A percentile compares a stretch with the other conserved stretches of the same genome.
Conservation (phyloP, 2,797 vertebrate species). For the Tapera naevia region DNA sequence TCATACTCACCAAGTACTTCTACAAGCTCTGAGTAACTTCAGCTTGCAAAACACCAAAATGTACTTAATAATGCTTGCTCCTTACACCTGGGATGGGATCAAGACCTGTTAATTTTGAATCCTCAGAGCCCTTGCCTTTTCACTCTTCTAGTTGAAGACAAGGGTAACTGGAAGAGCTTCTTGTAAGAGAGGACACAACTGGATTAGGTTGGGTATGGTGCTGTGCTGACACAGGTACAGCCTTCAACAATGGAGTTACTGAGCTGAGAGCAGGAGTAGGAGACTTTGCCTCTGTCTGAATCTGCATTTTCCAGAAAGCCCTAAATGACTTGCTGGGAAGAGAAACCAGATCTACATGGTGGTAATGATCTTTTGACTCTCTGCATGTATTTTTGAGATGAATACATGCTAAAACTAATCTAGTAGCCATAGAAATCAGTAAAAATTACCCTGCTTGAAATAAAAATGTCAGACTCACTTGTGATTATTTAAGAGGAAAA, state of each 20-base stretch:
- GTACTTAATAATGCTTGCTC: not conserved
- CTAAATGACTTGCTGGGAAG: not conserved
- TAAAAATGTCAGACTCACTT: not conserved
- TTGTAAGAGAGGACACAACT: not conserved
- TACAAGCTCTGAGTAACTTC: not conserved
- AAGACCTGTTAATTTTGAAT: not conserved
- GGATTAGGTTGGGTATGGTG: not conserved
- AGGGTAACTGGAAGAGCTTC: not conserved
- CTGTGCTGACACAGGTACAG: not conserved
- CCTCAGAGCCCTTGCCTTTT: not conserved
- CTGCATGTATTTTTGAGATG: not conserved
- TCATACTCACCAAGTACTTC: not conserved
- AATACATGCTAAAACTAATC: not conserved
- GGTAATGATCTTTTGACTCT: not conserved
- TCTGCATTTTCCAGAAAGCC: not conserved
- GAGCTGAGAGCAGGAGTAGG: not conserved
- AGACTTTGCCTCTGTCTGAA: not conserved
- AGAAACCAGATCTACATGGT: not conserved
- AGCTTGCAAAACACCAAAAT: not conserved
- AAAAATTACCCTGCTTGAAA: not conserved
- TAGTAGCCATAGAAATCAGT: slow-evolving; percentile 4
- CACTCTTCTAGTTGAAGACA: not conserved
- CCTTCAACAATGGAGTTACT: not conserved
- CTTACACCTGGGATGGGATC: not conserved
- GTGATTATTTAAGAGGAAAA: slow-evolving; percentile 2